Base-by-base conservation (phyloP, 2,888 invertebrate genomes). In the Tachystola acroxantha region DNA sequence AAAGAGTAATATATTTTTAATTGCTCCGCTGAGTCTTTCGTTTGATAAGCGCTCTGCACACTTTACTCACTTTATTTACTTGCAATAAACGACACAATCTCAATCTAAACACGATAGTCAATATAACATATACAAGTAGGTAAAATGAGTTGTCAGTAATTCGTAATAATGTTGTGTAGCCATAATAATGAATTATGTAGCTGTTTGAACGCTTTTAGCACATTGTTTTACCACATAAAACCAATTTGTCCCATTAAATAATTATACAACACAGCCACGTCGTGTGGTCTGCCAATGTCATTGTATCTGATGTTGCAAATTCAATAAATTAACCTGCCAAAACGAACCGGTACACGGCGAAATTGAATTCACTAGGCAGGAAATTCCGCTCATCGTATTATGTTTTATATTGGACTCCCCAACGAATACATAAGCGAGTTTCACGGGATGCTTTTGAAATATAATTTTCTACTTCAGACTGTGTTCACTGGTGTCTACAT, bases 261-360 rank as follows among this genome's bases (percentile, higher is more conserved):
- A 11, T 7, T 13, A 16, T n/a, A 2, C 7, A 7, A 22, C 22
- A 22, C 9, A 9, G 22, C 6, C 22, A 6, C 22, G 24, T 24
- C n/a, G 34, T 14, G 33, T 26, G 16, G 24, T 25, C 10, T 7
- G 16, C 11, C 14, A 14, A 12, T 26, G n/a, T 16, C 20, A 34
- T 14, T 24, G 13, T 25, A 36, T 40, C 38, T 39, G 43, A 43
- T 45, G 41, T 48, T 53, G 53, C 46, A 32, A 48, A 55, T 52
- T 55, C 53, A 51, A 63, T 69, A 62, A 68, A 70, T 69, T 60
- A 59, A 52, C 40, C 48, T 55, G 64, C 58, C 65, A 59, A 60
- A 65, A 58, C 53, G 57, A 55, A 61, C 53, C 49, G 53, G 48
- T 48, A 52, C 54, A 52, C 48, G 50, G 49, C 50, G 44, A 39